Conservation (phyloP, 2,113 vertebrate genomes). For the Sturnus vulgaris region DNA sequence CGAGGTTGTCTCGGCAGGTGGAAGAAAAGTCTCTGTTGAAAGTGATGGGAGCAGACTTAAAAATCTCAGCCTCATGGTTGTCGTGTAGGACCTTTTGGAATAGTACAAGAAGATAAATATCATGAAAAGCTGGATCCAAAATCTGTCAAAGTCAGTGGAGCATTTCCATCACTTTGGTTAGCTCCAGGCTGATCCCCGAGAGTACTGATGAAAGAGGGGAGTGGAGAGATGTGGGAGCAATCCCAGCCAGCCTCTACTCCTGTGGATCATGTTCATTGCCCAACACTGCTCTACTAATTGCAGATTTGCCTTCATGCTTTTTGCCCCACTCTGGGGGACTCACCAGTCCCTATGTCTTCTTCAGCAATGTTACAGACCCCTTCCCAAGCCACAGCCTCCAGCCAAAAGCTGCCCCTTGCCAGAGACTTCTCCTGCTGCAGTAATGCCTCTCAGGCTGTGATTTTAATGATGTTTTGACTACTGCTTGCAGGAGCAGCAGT, state of each 20-base stretch:
- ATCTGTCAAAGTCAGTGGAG: background rate
- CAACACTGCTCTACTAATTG: background rate
- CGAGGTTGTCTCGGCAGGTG: background rate
- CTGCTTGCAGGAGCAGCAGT: background rate
- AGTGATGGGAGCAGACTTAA: background rate
- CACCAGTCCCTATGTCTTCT: fast-evolving
- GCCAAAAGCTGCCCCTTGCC: background rate
- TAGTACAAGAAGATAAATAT: background rate
- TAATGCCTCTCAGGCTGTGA: background rate
- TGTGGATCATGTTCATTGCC: background rate
- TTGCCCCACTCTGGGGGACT: background rate
- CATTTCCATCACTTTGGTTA: background rate
- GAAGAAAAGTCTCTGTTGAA: constrained; percentile 37
- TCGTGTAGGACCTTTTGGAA: background rate
- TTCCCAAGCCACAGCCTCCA: background rate
- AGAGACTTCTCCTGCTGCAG: background rate
- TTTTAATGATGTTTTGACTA: background rate
- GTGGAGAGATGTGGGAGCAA: fast-evolving
- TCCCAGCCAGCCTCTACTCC: background rate
- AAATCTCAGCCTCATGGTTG: background rate
- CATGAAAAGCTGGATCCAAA: background rate
- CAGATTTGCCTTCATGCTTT: background rate
- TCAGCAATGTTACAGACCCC: background rate
- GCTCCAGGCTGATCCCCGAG: background rate
- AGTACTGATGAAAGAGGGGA: background rate